Conservation (phyloP, 2,888 invertebrate genomes). For the Cybosia mesomella region DNA sequence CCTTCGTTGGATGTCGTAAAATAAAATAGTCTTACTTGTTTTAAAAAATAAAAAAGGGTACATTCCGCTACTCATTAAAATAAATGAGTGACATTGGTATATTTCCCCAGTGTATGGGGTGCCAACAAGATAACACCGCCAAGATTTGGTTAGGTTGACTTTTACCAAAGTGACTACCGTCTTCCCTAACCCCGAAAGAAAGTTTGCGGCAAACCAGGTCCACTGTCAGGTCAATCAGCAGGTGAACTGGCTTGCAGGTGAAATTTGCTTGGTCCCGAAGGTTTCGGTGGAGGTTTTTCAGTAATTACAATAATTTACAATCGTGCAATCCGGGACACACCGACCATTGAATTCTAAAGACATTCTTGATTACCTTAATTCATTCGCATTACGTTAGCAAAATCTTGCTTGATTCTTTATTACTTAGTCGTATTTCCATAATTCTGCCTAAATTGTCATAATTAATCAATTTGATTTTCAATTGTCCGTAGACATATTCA, state of each 20-base stretch:
- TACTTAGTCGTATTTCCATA: not conserved
- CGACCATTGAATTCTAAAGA: not conserved
- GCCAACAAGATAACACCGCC: too few relatives aligned
- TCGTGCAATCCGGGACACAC: not conserved
- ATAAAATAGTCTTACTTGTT: not conserved
- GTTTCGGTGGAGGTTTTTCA: not conserved
- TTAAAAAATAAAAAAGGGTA: not conserved
- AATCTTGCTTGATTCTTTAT: not conserved
- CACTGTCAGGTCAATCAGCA: too few relatives aligned
- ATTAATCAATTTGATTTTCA: not conserved
- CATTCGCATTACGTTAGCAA: not conserved
- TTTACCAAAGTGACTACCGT: too few relatives aligned
- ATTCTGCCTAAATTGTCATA: not conserved
- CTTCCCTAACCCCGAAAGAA: too few relatives aligned
- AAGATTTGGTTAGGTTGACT: too few relatives aligned
- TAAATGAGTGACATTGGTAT: too few relatives aligned
- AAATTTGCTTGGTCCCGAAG: too few relatives aligned
- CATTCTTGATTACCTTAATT: conserved; percentile 4
- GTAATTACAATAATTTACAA: conserved; percentile 4
- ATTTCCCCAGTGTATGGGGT: too few relatives aligned
- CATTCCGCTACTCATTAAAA: not conserved
- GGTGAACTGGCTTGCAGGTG: too few relatives aligned
- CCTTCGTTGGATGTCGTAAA: not conserved
- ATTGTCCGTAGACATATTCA: not conserved
- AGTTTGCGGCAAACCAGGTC: too few relatives aligned